Base-by-base conservation (phyloP, 2,113 vertebrate genomes). In the Corythornis cristatus region DNA sequence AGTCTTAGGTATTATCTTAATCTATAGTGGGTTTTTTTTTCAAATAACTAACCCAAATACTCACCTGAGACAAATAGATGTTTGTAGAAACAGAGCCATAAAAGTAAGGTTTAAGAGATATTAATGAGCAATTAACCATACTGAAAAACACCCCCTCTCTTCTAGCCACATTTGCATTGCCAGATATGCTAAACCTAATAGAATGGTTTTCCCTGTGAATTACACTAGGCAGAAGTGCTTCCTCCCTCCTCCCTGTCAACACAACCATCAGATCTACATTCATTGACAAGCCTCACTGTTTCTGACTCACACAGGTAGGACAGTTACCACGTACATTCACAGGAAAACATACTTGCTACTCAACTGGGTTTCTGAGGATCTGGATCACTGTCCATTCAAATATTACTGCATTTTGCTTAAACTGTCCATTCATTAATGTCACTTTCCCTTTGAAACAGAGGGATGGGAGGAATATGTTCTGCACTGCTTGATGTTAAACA, bases 321-420 rank as follows among this genome's bases (percentile, higher is more conserved):
- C 26, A 66, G 37, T 9, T 51, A 29, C 14, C 1, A 4, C 56
- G 20, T 11, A 66, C 21, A 12, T 0, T 0, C 35, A 70, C 6
- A 31, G 60, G 33, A 86, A 17, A 70, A 70, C 3, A 2, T 9
- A 11, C 6, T 58, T 61, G 25, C 26, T 46, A 20, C 12, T 16
- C 62, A 46, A 6, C 11, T 37, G 33, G 10, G 8, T 40, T 84
- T 68, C 42, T 58, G 46, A 80, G 53, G 37, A 48, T 23, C 37
- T 77, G 37, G 4, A 37, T 80, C 0, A 0, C 54, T 91, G 19
- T 40, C 42, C 60, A 5, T 57, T 83, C 22, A 68, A 11, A 33
- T 65, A 12, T 28, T 45, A 43, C 5, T 37, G 26, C 12, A 20
- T 79, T 93, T 84, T 46, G 45, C 50, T 58, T 58, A 22, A 42